These are phyloP conservation scores for Lithophane ornitopus DNA, from an alignment of 2,888 invertebrate species.

Conservation along the genomic window DNA sequence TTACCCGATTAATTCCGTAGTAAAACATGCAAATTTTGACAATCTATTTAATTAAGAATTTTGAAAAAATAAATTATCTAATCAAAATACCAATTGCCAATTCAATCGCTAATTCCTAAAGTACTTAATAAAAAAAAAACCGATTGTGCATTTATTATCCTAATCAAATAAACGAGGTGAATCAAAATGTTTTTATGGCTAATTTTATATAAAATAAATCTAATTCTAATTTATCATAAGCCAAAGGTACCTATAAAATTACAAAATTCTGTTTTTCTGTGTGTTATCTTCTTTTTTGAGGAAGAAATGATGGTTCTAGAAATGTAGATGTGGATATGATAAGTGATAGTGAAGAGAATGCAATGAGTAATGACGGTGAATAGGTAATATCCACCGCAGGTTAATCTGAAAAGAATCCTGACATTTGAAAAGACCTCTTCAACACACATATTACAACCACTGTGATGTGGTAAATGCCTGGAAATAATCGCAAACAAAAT, in stretches of 20 bases:
- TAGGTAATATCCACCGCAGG: slow-evolving; percentile 2
- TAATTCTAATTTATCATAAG: slow-evolving; percentile 62
- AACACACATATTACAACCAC: slow-evolving; percentile 1
- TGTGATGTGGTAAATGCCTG: slow-evolving; percentile 12
- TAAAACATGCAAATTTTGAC: slow-evolving; percentile 60
- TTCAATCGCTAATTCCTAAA: slow-evolving; percentile 43
- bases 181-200: slow-evolving; percentile 42
- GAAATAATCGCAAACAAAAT: slow-evolving; percentile 18
- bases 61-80: slow-evolving; percentile 26
- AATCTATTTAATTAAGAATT: slow-evolving; percentile 40
- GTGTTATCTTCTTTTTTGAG: slow-evolving; percentile 44
- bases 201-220: slow-evolving; percentile 49
- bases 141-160: slow-evolving; percentile 53
- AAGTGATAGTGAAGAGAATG: slow-evolving; percentile 41
- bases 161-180: slow-evolving; percentile 47
- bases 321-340: slow-evolving; percentile 36
- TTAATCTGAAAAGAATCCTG: slow-evolving; percentile 43
- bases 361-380: slow-evolving; percentile 19
- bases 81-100: slow-evolving; percentile 34
- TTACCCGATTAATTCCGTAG: slow-evolving; percentile 6
- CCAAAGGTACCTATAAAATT: slow-evolving; percentile 35
- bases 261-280: slow-evolving; percentile 42
- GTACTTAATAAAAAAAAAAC: slow-evolving; percentile 41
- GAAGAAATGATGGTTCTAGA: slow-evolving; percentile 31
- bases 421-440: slow-evolving; percentile 38